phyloP scores from a whole-genome alignment of 2,888 invertebrate species.

The Rhogogaster chlorosoma region DNA sequence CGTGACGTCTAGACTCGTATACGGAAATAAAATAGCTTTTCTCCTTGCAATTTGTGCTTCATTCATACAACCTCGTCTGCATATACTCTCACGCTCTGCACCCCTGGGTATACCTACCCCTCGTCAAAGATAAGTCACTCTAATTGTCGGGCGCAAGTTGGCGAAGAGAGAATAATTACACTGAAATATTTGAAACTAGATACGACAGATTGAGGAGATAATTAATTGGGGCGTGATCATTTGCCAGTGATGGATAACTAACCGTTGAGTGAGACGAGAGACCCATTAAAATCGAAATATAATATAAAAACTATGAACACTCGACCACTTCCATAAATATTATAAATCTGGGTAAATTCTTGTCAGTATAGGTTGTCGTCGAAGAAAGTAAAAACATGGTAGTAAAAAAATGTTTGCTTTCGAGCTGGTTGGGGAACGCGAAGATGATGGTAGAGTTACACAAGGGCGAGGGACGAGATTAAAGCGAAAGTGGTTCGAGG shows the following conservation, averaged over 20 bases:
- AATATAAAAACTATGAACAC: not conserved
- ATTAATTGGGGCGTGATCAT: not conserved
- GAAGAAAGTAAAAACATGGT: not conserved
- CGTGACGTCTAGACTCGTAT: conserved; percentile 42
- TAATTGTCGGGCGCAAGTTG: not conserved
- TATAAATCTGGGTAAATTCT: not conserved
- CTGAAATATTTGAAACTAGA: not conserved
- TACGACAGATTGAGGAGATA: not conserved
- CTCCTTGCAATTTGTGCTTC: conserved; percentile 43
- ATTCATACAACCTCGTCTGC: conserved; percentile 38
- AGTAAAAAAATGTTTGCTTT: conserved; percentile 39
- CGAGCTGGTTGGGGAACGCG: not conserved
- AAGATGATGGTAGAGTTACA: conserved; percentile 21
- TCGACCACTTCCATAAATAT: conserved; percentile 7
- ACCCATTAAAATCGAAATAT: not conserved
- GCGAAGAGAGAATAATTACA: not conserved
- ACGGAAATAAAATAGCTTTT: conserved; percentile 42
- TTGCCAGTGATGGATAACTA: not conserved
- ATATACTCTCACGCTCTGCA: not conserved
- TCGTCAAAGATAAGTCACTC: conserved; percentile 2
- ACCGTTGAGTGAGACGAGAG: not conserved
- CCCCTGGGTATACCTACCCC: not conserved
- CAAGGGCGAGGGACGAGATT: conserved; percentile 29
- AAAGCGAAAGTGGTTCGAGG: conserved; percentile 41
- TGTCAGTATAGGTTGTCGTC: not conserved